Conservation (phyloP, 2,797 vertebrate species). For the Gadopsis marmoratus region DNA sequence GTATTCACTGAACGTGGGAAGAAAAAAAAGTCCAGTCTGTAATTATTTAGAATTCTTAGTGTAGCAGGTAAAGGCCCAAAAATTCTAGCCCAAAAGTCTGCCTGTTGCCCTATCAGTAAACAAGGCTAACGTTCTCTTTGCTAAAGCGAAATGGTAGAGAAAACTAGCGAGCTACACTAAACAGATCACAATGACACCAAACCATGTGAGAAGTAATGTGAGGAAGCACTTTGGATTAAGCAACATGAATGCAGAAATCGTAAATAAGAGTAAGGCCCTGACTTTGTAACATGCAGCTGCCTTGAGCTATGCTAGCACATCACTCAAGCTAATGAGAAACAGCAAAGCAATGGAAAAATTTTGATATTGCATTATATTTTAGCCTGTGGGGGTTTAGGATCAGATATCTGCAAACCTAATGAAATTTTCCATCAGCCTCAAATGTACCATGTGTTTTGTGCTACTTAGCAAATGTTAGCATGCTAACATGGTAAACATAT, state of each 20-base stretch:
- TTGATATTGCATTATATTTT: neutral
- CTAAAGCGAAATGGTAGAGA: neutral
- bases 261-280: neutral
- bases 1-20: neutral
- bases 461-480: no score
- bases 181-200: neutral
- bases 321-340: neutral
- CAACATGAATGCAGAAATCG: no score
- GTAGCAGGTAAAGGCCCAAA: neutral
- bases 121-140: neutral
- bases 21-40: neutral
- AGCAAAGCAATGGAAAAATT: neutral
- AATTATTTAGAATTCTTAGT: neutral
- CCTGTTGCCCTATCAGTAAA: no score
- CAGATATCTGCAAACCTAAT: no score
- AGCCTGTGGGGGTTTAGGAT: neutral
- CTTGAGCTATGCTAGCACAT: neutral
- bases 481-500: neutral
- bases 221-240: neutral
- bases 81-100: neutral
- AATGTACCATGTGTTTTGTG: no score
- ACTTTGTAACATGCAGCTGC: no score
- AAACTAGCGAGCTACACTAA: neutral
- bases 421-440: no score
- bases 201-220: no score